Evolutionary conservation across 2,113 vertebrate species (phyloP).

Genomic region (Anguilla japonica): DNA sequence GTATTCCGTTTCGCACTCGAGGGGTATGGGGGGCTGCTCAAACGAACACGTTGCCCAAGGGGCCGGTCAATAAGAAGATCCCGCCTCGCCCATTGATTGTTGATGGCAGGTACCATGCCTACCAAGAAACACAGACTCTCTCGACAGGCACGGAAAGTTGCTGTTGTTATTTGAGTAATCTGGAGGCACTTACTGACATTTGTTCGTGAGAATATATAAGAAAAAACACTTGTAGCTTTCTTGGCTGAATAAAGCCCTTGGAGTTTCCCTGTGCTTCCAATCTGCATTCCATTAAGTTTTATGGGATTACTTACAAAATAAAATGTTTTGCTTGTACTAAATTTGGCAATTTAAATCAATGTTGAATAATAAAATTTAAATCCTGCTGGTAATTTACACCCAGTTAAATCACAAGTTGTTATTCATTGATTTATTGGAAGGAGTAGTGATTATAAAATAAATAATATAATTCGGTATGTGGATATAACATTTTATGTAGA

Average conservation of each 20-base stretch:
- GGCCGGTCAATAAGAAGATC: slow-evolving; percentile 24
- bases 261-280: background rate
- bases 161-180: slow-evolving; percentile 42
- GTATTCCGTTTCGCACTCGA: slow-evolving; percentile 13
- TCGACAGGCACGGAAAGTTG: slow-evolving; percentile 30
- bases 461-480: background rate
- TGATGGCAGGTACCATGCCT: slow-evolving; percentile 15
- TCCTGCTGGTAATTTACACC: background rate
- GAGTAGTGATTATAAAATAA: background rate
- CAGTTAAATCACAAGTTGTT: background rate
- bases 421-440: background rate
- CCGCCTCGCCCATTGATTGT: slow-evolving; percentile 17
- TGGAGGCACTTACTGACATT: slow-evolving; percentile 44
- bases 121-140: slow-evolving; percentile 12
- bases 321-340: slow-evolving; percentile 20
- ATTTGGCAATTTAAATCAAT: slow-evolving; percentile 10
- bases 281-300: slow-evolving; percentile 36
- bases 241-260: slow-evolving; percentile 4
- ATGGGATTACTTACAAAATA: slow-evolving; percentile 29
- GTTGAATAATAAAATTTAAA: background rate
- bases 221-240: slow-evolving; percentile 31
- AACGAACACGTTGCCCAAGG: slow-evolving; percentile 23
- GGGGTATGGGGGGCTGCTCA: background rate
- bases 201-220: slow-evolving; percentile 27
- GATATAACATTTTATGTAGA: background rate